Evolutionary conservation across 2,888 invertebrate species (phyloP).

Genomic region (Julus scandinavius): DNA sequence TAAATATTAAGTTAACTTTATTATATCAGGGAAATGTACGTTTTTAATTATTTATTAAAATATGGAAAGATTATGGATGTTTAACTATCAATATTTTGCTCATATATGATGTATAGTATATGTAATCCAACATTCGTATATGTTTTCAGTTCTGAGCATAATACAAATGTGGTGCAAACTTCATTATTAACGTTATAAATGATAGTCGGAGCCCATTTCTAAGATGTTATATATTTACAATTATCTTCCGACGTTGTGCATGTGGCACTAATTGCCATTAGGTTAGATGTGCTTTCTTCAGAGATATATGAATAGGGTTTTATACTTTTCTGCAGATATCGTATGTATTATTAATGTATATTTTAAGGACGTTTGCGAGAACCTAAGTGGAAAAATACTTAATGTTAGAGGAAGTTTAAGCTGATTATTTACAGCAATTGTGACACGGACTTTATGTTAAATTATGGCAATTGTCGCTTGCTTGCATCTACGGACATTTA

Average conservation of each 20-base stretch:
- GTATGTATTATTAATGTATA: not conserved
- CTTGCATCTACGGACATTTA: not conserved
- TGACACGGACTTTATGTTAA: not conserved
- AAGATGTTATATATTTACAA: not conserved
- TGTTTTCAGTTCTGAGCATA: not conserved
- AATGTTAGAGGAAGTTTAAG: not conserved
- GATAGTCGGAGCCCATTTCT: not conserved
- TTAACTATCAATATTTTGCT: no score
- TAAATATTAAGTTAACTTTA: no score
- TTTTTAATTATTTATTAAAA: no score
- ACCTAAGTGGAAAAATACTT: not conserved
- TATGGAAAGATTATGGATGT: no score
- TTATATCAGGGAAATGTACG: no score
- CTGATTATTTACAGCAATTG: slow-evolving; percentile 29
- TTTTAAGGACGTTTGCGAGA: not conserved
- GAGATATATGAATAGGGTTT: not conserved
- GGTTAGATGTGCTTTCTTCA: not conserved
- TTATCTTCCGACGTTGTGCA: slow-evolving; percentile 1
- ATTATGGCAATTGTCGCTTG: not conserved
- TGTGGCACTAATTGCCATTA: not conserved
- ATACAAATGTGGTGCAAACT: not conserved
- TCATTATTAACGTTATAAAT: not conserved
- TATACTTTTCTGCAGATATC: not conserved
- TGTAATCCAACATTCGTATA: not conserved
- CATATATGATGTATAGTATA: no score